Evolutionary conservation across 2,113 vertebrate species (phyloP), one percentile per base, ranked within the genome.

Genomic region (Myrmecophaga tridactyla): DNA sequence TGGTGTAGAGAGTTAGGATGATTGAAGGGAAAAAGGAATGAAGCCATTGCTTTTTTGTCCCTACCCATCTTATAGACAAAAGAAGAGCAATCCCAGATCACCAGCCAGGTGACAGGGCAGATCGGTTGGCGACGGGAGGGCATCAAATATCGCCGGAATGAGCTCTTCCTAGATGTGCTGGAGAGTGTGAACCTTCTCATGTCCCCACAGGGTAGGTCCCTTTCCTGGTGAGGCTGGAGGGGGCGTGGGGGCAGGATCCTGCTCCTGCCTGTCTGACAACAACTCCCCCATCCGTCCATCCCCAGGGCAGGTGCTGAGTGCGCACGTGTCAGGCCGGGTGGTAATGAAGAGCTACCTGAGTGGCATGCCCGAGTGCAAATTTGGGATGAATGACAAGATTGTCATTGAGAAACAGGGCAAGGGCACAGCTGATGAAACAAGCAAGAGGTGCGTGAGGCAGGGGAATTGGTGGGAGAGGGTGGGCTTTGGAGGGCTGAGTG

Each of bases 341-440:
- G 99, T 99, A 94, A 99, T 99, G 99, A 99, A 99, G 99, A 99
- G 99, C 98, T 99, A 99, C 76, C 98, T 99, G 97, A 99, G 99
- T 36, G 99, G 99, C 77, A 99, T 99, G 99, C 99, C 99, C 0
- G 99, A 99, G 97, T 99, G 99, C 98, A 99, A 99, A 97, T 99
- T 99, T 89, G 99, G 99, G 96, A 99, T 99, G 99, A 99, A 99
- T 72, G 99, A 99, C 98, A 99, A 99, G 98, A 99, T 99, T 51
- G 99, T 99, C 34, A 99, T 99, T 90, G 99, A 99, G 98, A 99
- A 99, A 97, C 99, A 99, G 97, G 99, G 99, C 98, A 99, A 99
- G 98, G 99, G 99, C 98, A 99, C 99, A 11, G 98, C 99, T 0
- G 99, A 99, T 76, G 99, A 99, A 94, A 99, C 99, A 9, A 99